Conservation (phyloP, 2,113 vertebrate genomes). For the Pipra filicauda region DNA sequence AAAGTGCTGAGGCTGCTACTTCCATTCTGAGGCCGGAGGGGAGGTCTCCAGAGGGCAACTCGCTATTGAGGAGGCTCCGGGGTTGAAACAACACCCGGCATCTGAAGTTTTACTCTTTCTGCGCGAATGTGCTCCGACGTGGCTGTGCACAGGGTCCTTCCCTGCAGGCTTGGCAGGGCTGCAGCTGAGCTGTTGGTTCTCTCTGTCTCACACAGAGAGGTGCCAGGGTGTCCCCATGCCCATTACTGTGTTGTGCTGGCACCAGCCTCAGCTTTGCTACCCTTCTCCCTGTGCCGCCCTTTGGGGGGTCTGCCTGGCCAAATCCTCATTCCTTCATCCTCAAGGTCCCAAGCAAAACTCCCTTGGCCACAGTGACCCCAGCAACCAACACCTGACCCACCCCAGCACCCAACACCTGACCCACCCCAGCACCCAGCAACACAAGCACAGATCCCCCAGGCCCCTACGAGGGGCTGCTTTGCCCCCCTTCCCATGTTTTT, state of each 20-base stretch:
- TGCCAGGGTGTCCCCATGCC: not conserved
- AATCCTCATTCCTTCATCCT: not conserved
- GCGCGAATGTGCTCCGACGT: not conserved
- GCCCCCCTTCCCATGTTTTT: not conserved
- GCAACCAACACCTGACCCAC: not conserved
- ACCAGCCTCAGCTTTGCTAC: not conserved
- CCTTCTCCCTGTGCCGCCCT: not conserved
- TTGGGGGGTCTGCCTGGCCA: not conserved
- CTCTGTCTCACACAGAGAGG: not conserved
- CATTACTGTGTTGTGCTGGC: not conserved
- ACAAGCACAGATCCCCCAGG: not conserved
- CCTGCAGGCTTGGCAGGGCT: not conserved
- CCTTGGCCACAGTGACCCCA: not conserved
- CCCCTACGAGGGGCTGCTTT: not conserved
- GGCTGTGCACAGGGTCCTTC: not conserved
- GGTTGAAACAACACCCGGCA: conserved; percentile 15
- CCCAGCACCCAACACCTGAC: not conserved
- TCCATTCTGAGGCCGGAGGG: not conserved
- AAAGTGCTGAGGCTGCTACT: conserved; percentile 75
- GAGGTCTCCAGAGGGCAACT: not conserved
- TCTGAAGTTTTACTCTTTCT: conserved; percentile 12
- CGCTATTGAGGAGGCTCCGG: not conserved
- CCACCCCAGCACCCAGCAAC: not conserved
- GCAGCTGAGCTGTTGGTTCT: not conserved
- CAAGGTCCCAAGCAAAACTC: not conserved